A percentile compares a stretch with the other conserved stretches of the same genome.
These are phyloP conservation scores for Ommatoiulus sabulosus DNA, from an alignment of 2,888 invertebrate genomes.

Conservation along the genomic window DNA sequence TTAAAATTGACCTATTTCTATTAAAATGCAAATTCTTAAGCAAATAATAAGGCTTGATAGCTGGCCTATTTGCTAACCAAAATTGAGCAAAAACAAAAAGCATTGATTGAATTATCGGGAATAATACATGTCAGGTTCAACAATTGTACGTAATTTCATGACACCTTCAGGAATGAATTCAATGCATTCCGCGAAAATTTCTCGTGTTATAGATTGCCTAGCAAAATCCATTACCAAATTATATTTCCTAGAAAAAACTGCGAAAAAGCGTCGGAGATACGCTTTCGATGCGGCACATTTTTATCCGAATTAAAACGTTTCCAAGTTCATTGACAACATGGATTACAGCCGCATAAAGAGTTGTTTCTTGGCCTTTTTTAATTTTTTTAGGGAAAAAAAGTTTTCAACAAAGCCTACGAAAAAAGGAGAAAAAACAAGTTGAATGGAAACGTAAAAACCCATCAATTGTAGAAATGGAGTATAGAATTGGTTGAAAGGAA, in stretches of 20 bases:
- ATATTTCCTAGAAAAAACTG: not conserved
- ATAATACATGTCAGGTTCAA: not conserved
- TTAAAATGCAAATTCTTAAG: constrained; percentile 8
- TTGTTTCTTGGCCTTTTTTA: not conserved
- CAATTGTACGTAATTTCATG: not conserved
- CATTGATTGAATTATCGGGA: not conserved
- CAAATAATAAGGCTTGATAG: not conserved
- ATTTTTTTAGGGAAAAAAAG: not conserved
- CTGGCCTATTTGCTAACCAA: not conserved
- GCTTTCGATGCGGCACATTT: no score
- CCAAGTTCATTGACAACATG: constrained; percentile 40
- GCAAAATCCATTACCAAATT: not conserved
- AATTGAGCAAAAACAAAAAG: not conserved
- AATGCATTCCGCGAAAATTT: not conserved
- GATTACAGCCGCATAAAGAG: not conserved
- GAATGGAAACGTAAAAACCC: constrained; percentile 19
- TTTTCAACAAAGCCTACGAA: not conserved
- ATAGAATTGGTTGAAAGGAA: not conserved
- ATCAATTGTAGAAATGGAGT: constrained; percentile 26
- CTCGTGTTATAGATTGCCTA: not conserved
- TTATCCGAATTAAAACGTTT: not conserved
- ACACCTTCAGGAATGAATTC: not conserved
- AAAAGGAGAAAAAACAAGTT: not conserved
- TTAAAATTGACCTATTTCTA: constrained; percentile 20
- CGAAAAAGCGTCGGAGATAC: no score